Evolutionary conservation across 2,113 vertebrate genomes (phyloP).

Genomic region (Holacanthus passer): DNA sequence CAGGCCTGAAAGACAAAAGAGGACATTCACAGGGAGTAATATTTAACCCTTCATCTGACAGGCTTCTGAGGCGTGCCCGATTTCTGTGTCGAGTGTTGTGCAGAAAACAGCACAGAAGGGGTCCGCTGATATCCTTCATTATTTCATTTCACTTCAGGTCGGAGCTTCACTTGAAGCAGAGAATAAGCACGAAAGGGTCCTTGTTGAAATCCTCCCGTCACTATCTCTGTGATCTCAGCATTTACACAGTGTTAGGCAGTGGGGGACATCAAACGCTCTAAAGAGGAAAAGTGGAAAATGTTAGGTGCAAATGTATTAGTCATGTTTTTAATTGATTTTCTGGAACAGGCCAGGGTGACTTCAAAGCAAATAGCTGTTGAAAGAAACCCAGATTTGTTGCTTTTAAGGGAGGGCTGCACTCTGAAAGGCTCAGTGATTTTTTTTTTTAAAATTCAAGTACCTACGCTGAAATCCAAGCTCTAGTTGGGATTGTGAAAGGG

Average conservation of each 20-base stretch:
- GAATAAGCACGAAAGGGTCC: constrained; percentile 38
- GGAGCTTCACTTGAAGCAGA: constrained; percentile 55
- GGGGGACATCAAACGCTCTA: constrained; percentile 67
- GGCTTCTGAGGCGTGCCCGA: constrained; percentile 29
- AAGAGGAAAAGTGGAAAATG: constrained; percentile 67
- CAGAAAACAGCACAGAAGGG: constrained; percentile 47
- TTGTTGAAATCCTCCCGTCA: constrained; percentile 47
- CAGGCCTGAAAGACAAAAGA: constrained; percentile 25
- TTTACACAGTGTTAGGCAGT: constrained; percentile 51
- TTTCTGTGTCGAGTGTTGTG: constrained; percentile 24
- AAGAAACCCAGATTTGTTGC: constrained; percentile 64
- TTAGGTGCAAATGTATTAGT: constrained; percentile 75
- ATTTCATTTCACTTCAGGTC: constrained; percentile 64
- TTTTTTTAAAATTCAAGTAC: constrained; percentile 13
- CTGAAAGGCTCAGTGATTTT: constrained; percentile 28
- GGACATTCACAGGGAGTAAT: background rate
- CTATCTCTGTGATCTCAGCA: constrained; percentile 70
- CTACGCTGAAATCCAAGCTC: constrained; percentile 13
- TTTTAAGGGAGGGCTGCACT: constrained; percentile 49
- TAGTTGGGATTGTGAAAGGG: constrained; percentile 21
- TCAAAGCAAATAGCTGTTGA: constrained; percentile 72
- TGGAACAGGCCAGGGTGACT: constrained; percentile 61
- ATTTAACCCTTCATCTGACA: constrained; percentile 11
- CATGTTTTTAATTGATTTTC: constrained; percentile 79
- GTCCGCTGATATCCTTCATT: constrained; percentile 58